These are phyloP conservation scores for Mesorhabditis spiculigera DNA, from an alignment of 2,888 invertebrate genomes.

Conservation along the genomic window DNA sequence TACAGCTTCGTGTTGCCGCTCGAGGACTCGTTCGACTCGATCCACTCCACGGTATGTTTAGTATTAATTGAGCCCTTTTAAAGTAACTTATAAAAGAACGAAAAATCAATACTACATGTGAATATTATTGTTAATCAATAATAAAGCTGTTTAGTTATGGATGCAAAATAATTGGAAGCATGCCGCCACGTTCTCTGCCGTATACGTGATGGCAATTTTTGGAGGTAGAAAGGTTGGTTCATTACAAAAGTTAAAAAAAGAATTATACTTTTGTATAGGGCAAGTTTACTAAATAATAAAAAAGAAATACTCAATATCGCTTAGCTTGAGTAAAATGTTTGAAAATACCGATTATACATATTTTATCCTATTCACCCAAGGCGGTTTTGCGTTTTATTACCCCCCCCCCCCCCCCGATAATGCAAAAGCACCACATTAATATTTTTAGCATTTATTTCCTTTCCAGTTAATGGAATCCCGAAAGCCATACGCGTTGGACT, in stretches of 20 bases:
- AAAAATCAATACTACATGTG: background rate
- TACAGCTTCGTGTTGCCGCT: slow-evolving; percentile 91
- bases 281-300: too few relatives aligned
- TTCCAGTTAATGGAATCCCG: slow-evolving; percentile 77
- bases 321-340: too few relatives aligned
- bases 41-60: slow-evolving; percentile 71
- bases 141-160: slow-evolving; percentile 27
- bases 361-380: too few relatives aligned
- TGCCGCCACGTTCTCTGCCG: slow-evolving; percentile 66
- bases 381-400: too few relatives aligned
- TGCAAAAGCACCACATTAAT: too few relatives aligned
- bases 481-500: slow-evolving; percentile 82
- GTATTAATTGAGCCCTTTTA: too few relatives aligned
- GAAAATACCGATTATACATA: too few relatives aligned
- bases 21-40: slow-evolving; percentile 87
- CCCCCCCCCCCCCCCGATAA: too few relatives aligned
- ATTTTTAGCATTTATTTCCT: background rate
- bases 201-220: slow-evolving; percentile 90
- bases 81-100: too few relatives aligned
- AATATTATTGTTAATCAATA: background rate
- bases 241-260: too few relatives aligned
- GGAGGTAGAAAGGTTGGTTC: slow-evolving; percentile 79
- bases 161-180: slow-evolving; percentile 85
- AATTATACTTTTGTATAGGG: too few relatives aligned
- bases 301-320: too few relatives aligned